phyloP scores from a whole-genome alignment of 1,140 invertebrate species.

The Drosophila nebulosa region DNA sequence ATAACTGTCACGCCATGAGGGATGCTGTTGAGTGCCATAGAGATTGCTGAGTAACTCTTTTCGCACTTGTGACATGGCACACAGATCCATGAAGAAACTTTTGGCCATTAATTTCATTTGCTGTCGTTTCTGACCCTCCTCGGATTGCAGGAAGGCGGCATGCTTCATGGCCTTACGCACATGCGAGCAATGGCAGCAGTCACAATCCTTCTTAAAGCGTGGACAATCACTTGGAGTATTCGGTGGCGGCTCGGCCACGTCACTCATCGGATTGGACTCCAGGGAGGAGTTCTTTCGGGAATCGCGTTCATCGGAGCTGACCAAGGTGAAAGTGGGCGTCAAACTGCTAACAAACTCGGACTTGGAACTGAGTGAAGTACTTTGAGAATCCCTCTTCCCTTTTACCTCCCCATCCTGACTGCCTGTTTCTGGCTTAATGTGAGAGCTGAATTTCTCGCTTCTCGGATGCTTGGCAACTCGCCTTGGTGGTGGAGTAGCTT shows the following conservation, averaged over 20 bases:
- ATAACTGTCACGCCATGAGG: slow-evolving; percentile 19
- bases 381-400: background rate
- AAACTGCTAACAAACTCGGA: background rate
- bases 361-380: background rate
- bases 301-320: slow-evolving; percentile 25
- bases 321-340: slow-evolving; percentile 13
- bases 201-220: slow-evolving; percentile 32
- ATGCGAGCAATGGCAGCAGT: slow-evolving; percentile 52
- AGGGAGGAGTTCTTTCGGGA: background rate
- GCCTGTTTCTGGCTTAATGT: no score
- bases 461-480: background rate
- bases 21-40: slow-evolving; percentile 12
- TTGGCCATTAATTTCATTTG: slow-evolving; percentile 51
- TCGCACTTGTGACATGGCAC: slow-evolving; percentile 30
- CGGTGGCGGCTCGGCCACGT: background rate
- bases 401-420: background rate
- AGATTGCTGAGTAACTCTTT: slow-evolving; percentile 12
- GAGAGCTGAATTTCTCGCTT: background rate
- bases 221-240: slow-evolving; percentile 19
- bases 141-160: slow-evolving; percentile 26
- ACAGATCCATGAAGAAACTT: slow-evolving; percentile 57
- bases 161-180: slow-evolving; percentile 28
- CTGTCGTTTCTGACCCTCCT: slow-evolving; percentile 38
- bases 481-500: background rate
- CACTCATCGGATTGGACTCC: background rate